Base-by-base conservation (phyloP, 2,113 vertebrate genomes). In the Lepisosteus oculatus region DNA sequence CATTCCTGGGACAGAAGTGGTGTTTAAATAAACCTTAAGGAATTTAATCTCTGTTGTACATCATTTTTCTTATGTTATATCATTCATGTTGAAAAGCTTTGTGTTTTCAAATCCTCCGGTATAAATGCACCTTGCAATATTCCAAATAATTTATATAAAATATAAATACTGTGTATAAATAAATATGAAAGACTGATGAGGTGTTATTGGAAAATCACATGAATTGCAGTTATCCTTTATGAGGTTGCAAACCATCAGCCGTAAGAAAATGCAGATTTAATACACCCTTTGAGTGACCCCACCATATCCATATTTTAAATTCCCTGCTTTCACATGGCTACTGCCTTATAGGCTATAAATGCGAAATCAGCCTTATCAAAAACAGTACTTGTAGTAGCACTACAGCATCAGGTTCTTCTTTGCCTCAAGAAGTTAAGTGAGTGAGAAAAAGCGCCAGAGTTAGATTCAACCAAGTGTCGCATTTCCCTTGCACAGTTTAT, bases 61-160 rank as follows among this genome's bases (percentile, higher is more conserved):
- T 59, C 69, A 69, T 55, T 72, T 79, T 74, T 78, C 75, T 72
- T 79, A 81, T 77, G 74, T 78, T 78, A 85, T 83, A 78, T 74
- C 71, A 76, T 67, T 51, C 66, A 66, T 17, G 15, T 56, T 64
- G 11, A 74, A 47, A 6, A 68, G n/a, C 61, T 1, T 55, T 65
- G 51, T 72, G 57, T 76, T 61, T 67, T 73, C 68, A 51, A 51
- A 51, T 51, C 47, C 47, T 51, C 9, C 1, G 41, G 55, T 61
- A 12, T 15, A 45, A 29, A 45, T 51, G 45, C 72, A 70, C 42
- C 13, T 54, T 71, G 41, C n/a, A 7, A 55, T 13, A 64, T 63
- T 43, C 47, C 61, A 67, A 74, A 74, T 74, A 74, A 74, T 74
- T 74, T 74, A 74, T 74, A 74, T 64, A 74, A 74, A 74, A 68